phyloP scores from a whole-genome alignment of 2,113 vertebrate species.

The Tor tambroides region DNA sequence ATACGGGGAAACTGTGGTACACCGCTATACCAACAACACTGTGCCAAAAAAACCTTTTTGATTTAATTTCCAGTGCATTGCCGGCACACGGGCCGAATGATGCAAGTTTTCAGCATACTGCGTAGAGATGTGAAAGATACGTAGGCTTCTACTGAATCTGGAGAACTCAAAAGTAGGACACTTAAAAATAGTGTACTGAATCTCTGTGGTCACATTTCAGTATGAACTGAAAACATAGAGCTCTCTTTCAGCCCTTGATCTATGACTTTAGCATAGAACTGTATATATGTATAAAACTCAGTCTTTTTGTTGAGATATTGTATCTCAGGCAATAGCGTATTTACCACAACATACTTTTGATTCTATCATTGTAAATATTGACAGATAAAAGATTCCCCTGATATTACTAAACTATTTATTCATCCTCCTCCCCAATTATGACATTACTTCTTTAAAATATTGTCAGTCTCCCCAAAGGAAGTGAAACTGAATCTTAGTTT shows the following conservation, averaged over 20 bases:
- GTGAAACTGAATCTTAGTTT: slow-evolving; percentile 1
- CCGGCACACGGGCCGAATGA: neutral
- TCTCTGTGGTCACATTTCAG: slow-evolving; percentile 22
- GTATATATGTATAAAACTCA: too few species aligned
- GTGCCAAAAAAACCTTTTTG: neutral
- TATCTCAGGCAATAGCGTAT: neutral
- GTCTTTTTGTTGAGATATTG: neutral
- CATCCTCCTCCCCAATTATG: neutral
- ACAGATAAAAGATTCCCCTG: slow-evolving; percentile 25
- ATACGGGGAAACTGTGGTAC: neutral
- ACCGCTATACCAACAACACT: neutral
- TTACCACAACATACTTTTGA: neutral
- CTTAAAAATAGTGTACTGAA: slow-evolving; percentile 40
- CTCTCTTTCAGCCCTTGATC: neutral
- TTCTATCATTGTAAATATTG: neutral
- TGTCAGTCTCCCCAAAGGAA: neutral
- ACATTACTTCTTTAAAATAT: neutral
- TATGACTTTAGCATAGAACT: neutral
- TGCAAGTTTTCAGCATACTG: neutral
- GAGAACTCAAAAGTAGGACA: slow-evolving; percentile 40
- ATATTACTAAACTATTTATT: neutral
- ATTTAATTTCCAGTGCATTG: neutral
- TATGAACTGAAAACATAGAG: neutral
- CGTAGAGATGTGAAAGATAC: neutral
- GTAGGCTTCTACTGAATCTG: slow-evolving; percentile 27